Evolutionary conservation across 2,888 invertebrate genomes (phyloP).

Genomic region (Branchipolynoe longqiensis): DNA sequence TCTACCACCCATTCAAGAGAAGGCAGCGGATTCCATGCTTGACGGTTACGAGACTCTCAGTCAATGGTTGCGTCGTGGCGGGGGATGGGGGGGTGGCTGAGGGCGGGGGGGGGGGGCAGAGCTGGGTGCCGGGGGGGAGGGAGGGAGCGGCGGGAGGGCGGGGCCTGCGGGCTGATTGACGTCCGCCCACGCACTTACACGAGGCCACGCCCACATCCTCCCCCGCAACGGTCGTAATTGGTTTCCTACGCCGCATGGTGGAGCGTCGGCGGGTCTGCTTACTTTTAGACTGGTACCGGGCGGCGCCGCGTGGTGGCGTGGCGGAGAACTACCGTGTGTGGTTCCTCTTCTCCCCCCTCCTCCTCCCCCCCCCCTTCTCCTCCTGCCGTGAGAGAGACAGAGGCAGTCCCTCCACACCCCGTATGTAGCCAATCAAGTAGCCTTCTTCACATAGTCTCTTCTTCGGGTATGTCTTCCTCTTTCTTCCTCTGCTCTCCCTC

Average conservation of each 20-base stretch:
- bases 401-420: too few species aligned
- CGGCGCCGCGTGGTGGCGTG: background rate
- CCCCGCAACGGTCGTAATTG: constrained; percentile 41
- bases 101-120: too few species aligned
- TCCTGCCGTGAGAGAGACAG: too few species aligned
- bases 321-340: background rate
- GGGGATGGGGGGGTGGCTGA: too few species aligned
- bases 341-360: background rate
- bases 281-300: background rate
- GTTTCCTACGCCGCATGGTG: constrained; percentile 20
- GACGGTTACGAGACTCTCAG: too few species aligned
- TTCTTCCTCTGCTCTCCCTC: too few species aligned
- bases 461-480: too few species aligned
- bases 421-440: constrained; percentile 35
- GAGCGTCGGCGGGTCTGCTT: background rate
- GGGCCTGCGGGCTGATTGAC: constrained; percentile 13
- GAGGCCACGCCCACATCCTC: constrained; percentile 46
- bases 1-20: too few species aligned
- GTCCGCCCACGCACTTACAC: constrained; percentile 55
- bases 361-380: background rate
- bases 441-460: too few species aligned
- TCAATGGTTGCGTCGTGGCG: too few species aligned
- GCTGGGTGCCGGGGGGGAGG: too few species aligned
- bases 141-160: background rate
- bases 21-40: too few species aligned